Conservation (phyloP, 2,113 vertebrate species). For the Bujurquina vittata region DNA sequence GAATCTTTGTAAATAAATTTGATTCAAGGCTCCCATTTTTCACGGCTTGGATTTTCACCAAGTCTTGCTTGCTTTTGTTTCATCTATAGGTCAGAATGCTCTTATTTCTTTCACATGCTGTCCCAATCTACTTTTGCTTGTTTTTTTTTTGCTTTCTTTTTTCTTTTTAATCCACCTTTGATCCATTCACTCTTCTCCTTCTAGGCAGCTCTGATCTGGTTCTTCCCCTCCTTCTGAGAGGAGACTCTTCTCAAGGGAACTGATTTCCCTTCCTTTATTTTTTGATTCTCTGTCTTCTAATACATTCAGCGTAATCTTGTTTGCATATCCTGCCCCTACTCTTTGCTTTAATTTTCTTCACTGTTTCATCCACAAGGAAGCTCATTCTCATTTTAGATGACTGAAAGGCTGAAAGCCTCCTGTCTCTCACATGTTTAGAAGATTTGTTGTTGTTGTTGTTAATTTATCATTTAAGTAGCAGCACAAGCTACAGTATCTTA, state of each 20-base stretch:
- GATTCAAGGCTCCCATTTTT: neutral
- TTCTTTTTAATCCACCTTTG: constrained; percentile 12
- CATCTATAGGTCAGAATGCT: constrained; percentile 2
- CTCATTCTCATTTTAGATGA: neutral
- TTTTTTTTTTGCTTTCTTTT: neutral
- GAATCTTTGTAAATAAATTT: neutral
- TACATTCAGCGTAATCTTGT: neutral
- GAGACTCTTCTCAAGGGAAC: neutral
- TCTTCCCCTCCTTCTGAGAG: constrained; percentile 2
- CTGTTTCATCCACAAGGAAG: neutral
- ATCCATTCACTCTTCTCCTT: constrained; percentile 20
- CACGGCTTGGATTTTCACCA: neutral
- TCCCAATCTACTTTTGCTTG: neutral
- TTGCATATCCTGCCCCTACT: neutral
- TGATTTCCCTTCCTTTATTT: constrained; percentile 8
- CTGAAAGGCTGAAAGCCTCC: neutral
- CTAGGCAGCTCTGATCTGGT: constrained; percentile 12
- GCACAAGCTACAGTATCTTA: neutral
- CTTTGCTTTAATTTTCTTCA: neutral
- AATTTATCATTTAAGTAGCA: neutral
- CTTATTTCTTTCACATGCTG: neutral
- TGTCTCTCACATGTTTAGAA: neutral
- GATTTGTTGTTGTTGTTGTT: neutral
- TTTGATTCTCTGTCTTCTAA: neutral
- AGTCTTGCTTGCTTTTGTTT: neutral